phyloP scores from a whole-genome alignment of 2,888 invertebrate genomes.

The Aquatica leii region DNA sequence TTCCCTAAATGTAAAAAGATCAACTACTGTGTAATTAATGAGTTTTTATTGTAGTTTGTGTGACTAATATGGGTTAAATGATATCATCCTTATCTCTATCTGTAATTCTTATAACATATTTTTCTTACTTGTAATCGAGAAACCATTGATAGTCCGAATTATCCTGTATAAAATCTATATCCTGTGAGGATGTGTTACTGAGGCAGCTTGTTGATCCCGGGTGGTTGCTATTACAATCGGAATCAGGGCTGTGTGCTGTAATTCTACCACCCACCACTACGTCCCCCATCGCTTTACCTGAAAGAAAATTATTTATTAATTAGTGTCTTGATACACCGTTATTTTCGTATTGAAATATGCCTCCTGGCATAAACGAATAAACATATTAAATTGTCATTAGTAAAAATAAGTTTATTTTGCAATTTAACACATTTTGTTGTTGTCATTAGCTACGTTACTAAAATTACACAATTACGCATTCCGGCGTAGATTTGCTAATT shows the following conservation, averaged over 20 bases:
- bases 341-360: too few species aligned
- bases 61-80: constrained; percentile 8
- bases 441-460: too few species aligned
- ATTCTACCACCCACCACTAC: constrained; percentile 52
- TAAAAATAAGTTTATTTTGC: too few species aligned
- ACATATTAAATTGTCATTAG: too few species aligned
- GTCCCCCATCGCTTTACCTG: constrained; percentile 61
- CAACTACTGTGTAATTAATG: too few species aligned
- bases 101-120: too few species aligned
- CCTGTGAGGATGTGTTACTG: constrained; percentile 66
- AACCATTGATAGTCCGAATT: constrained; percentile 94
- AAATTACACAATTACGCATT: too few species aligned
- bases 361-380: background rate
- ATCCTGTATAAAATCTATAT: constrained; percentile 78
- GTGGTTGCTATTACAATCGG: constrained; percentile 67
- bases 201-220: constrained; percentile 57
- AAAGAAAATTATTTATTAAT: constrained; percentile 33
- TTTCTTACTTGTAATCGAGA: constrained; percentile 81
- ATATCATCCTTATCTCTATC: background rate
- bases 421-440: too few species aligned
- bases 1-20: too few species aligned
- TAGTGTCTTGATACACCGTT: too few species aligned
- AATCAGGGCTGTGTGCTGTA: constrained; percentile 61
- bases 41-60: too few species aligned
- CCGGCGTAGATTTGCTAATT: too few species aligned